Evolutionary conservation across 2,888 invertebrate genomes (phyloP), one percentile per base, ranked within the genome.

Genomic region (Parnassius orleans): DNA sequence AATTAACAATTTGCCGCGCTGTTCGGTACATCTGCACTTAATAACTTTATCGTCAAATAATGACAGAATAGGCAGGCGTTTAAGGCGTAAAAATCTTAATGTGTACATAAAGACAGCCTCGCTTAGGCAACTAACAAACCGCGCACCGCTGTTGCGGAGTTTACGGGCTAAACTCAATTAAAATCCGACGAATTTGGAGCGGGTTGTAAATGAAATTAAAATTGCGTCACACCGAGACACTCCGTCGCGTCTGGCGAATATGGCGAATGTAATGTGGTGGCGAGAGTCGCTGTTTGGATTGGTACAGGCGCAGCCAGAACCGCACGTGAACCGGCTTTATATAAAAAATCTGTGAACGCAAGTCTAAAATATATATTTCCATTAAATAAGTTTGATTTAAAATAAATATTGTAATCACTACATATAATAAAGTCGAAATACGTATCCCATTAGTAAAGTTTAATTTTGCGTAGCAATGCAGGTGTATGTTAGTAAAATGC

Each of bases 121-220:
- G 80, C 73, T 83, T 81, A 79, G 80, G 77, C 71, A 75, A 71
- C 81, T 80, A 82, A 84, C 85, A 84, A 83, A 84, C 87, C 84
- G 78, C 78, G 73, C 69, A 67, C 69, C 72, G 71, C 68, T 67
- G 75, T 75, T 73, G 64, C 69, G 71, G 68, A 81, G 74, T 86
- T 85, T 83, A 86, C 77, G 77, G 78, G 74, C 76, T 71, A 69
- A 81, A 84, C 83, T 84, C 85, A 83, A 89, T 89, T 90, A 87
- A 87, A 88, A 83, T 81, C 78, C 78, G 73, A 78, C 81, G 80
- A 83, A 87, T 88, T 84, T 77, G 79, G 74, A 76, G 77, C 76
- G 76, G 70, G 76, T 72, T 72, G 76, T 71, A 79, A 81, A 81
- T 81, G 79, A 79, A 87, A 84, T 87, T 87, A 84, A 91, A 90